These are phyloP conservation scores for Pogonomyrmex californicus DNA, from an alignment of 1,140 invertebrate genomes.

Conservation along the genomic window DNA sequence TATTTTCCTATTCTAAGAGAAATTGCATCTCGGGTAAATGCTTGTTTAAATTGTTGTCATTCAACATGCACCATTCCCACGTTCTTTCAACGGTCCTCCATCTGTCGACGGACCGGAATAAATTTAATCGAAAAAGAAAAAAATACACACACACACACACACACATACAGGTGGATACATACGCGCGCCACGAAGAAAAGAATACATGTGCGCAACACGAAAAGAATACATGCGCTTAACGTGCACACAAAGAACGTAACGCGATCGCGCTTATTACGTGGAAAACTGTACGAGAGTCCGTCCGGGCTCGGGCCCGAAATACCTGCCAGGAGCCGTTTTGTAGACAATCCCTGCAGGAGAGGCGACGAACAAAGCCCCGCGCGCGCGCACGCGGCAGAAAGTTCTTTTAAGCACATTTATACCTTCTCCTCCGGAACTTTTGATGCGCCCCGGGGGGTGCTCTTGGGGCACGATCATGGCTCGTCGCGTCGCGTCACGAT, in stretches of 20 bases:
- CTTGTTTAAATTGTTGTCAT: not conserved
- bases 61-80: conserved; percentile 14
- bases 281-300: conserved; percentile 41
- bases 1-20: not conserved
- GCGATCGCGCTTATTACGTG: conserved; percentile 59
- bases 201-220: conserved; percentile 30
- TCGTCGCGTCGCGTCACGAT: conserved; percentile 37
- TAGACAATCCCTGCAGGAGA: conserved; percentile 60
- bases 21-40: conserved; percentile 9
- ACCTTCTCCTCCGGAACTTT: conserved; percentile 72
- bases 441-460: conserved; percentile 73
- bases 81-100: conserved; percentile 14
- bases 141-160: not conserved
- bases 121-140: conserved; percentile 23
- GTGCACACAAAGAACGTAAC: conserved; percentile 44
- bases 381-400: conserved; percentile 35
- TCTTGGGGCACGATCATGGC: conserved; percentile 60
- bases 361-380: not conserved
- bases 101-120: conserved; percentile 10
- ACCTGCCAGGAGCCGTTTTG: conserved; percentile 67
- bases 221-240: conserved; percentile 14
- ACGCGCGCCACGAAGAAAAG: conserved; percentile 26
- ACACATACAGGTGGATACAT: conserved; percentile 12
- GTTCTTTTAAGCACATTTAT: conserved; percentile 76
- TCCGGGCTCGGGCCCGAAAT: conserved; percentile 56